Conservation (phyloP, 2,797 vertebrate genomes). For the Graptemys geographica region DNA sequence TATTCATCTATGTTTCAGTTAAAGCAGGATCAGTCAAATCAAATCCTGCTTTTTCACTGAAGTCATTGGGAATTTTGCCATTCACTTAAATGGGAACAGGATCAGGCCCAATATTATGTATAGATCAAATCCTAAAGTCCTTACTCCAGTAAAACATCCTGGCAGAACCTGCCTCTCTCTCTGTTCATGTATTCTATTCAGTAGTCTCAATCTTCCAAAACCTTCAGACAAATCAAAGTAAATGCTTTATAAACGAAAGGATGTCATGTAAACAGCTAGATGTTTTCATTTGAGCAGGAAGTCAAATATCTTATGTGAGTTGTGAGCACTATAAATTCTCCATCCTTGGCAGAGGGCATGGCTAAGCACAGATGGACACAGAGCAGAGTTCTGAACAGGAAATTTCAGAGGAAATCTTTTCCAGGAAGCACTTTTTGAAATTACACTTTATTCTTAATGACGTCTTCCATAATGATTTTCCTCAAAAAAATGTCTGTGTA, state of each 20-base stretch:
- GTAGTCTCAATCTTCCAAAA: neutral
- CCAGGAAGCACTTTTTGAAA: neutral
- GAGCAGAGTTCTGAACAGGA: neutral
- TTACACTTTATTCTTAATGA: neutral
- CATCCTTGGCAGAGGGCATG: neutral
- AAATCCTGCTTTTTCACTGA: neutral
- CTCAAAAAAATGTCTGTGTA: neutral
- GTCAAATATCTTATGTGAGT: neutral
- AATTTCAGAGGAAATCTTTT: neutral
- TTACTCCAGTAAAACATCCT: neutral
- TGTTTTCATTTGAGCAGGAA: neutral
- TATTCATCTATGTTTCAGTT: neutral
- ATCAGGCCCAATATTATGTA: neutral
- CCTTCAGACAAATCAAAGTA: neutral
- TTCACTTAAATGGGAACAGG: neutral
- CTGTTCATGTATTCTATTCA: neutral
- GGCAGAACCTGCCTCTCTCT: neutral
- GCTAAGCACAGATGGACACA: neutral
- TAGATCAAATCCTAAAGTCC: neutral
- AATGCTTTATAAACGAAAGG: neutral
- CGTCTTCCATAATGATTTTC: neutral
- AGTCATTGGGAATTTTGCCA: neutral
- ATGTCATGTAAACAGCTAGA: neutral
- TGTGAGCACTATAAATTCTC: neutral
- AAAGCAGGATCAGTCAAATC: neutral